These are phyloP conservation scores for Halcyon smyrnensis DNA, from an alignment of 2,797 vertebrate species.

Conservation along the genomic window DNA sequence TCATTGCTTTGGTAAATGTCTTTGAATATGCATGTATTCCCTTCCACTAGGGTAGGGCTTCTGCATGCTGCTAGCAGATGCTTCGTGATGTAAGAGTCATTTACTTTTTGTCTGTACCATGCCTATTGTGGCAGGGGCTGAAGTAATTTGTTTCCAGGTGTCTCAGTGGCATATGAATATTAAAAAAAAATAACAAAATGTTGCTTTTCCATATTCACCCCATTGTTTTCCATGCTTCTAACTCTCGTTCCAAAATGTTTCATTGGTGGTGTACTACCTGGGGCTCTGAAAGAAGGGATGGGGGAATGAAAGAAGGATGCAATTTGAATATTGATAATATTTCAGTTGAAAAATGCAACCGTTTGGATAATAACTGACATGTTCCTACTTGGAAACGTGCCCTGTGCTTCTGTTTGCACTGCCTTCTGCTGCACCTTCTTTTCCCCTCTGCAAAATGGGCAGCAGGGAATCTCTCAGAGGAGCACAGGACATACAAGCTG, in stretches of 20 bases:
- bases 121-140: background rate
- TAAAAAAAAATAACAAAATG: background rate
- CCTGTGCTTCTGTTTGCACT: background rate
- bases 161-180: background rate
- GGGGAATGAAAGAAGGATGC: background rate
- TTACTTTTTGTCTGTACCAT: background rate
- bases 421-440: background rate
- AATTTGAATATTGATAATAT: background rate
- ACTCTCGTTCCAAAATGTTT: background rate
- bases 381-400: background rate
- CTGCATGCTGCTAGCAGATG: background rate
- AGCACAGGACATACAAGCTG: rapidly evolving
- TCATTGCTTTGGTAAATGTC: background rate
- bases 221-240: background rate
- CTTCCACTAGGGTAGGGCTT: background rate
- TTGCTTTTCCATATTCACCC: background rate
- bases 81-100: background rate
- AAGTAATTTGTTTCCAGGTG: background rate
- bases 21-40: background rate
- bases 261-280: background rate
- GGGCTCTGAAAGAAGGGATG: background rate
- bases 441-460: background rate
- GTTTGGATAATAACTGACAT: background rate
- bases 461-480: background rate
- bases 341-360: background rate